Base-by-base conservation (phyloP, 2,888 invertebrate genomes). In the Ctenicera cuprea region DNA sequence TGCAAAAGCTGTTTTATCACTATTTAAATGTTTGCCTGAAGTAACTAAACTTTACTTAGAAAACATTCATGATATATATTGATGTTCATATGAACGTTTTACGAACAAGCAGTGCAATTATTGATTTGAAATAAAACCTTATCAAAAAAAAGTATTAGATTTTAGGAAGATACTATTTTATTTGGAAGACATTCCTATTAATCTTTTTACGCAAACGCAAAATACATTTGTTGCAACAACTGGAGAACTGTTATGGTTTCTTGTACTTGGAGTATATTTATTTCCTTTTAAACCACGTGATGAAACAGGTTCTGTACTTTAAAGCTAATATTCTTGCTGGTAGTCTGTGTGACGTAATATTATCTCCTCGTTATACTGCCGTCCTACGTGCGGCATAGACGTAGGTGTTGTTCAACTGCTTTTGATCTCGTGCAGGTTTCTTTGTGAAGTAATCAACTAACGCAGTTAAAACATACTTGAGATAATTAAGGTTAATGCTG, bases 251-350 rank as follows among this genome's bases (percentile, higher is more conserved):
- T 14, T 37, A 16, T 5, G 16, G 14, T 57, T 57, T 57, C 33
- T 37, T 14, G 8, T 38, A 20, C 38, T 37, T 59, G 2, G n/a
- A 38, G 8, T 38, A n/a, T 38, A 38, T 20, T 20, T 38, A 38
- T 59, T 59, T 59, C 59, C 59, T 59, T 59, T 59, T 59, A 59
- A 59, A 38, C n/a, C 59, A 59, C 59, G 59, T 59, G 59, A 38
- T 38, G 7, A 12, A 38, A 59, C 59, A 38, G 59, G 59, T 59
- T 59, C 5, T 20, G 14, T 12, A 38, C 18, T 57, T 57, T 57
- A 54, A 54, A 30, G 30, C 38, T 16, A 9, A 33, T 52, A 59
- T 18, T 30, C 33, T 20, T 8, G 59, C n/a, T 12, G 12, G n/a
- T 33, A 18, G n/a, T 57, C 16, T 37, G 14, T n/a, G 59, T 38